A percentile compares a stretch with the other conserved stretches of the same genome.
Evolutionary conservation across 2,113 vertebrate genomes (phyloP).

Genomic region (Platanista minor): DNA sequence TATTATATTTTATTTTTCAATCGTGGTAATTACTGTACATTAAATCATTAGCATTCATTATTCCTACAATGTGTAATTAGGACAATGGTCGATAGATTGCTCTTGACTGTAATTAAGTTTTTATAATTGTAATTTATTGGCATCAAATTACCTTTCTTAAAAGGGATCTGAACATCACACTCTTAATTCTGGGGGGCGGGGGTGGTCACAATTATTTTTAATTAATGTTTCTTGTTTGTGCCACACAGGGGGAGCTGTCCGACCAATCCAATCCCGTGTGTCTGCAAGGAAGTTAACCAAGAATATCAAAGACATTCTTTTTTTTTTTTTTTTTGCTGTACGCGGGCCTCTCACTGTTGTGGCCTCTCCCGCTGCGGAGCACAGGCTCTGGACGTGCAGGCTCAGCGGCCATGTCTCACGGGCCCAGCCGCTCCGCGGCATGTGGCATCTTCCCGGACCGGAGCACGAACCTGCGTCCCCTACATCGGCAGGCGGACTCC

Average conservation of each 20-base stretch:
- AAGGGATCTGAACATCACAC: constrained; percentile 80
- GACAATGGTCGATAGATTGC: constrained; percentile 83
- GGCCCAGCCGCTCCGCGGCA: no score
- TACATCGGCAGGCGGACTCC: no score
- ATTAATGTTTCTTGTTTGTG: constrained; percentile 83
- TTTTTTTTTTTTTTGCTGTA: no score
- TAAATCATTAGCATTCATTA: constrained; percentile 88
- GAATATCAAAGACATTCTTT: not conserved
- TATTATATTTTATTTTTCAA: constrained; percentile 83
- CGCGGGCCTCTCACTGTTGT: no score
- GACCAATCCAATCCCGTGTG: not conserved
- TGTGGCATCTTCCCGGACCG: no score
- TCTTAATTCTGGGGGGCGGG: constrained; percentile 80
- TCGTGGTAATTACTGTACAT: constrained; percentile 84
- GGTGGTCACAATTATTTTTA: constrained; percentile 78
- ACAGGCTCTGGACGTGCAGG: no score
- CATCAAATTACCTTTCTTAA: constrained; percentile 85
- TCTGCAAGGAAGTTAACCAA: constrained; percentile 47
- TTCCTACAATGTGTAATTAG: constrained; percentile 86
- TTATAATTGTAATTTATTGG: constrained; percentile 88
- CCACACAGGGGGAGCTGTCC: not conserved
- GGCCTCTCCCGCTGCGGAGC: no score
- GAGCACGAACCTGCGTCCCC: no score
- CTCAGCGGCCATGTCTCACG: no score
- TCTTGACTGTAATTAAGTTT: constrained; percentile 86